These are phyloP conservation scores for Catostylus mosaicus DNA, from an alignment of 30 jellyfish, hydroid and myxozoan genomes.

Conservation along the genomic window DNA sequence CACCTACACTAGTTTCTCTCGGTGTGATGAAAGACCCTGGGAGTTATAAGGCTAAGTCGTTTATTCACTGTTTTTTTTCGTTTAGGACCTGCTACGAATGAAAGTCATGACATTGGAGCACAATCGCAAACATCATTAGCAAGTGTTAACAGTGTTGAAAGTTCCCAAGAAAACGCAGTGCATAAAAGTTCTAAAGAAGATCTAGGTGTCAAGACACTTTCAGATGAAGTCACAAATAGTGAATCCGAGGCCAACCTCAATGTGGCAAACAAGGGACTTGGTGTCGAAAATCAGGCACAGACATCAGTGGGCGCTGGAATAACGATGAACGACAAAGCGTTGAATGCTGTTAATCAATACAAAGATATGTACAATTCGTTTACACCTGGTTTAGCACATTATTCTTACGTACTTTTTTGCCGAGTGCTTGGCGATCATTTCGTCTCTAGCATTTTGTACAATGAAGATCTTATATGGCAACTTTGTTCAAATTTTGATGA, in stretches of 20 bases:
- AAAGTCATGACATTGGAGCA: not conserved
- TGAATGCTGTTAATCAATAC: constrained; percentile 1
- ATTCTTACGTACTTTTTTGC: constrained; percentile 89
- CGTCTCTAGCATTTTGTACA: constrained; percentile 78
- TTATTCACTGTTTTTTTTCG: not conserved
- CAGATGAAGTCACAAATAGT: too few species aligned
- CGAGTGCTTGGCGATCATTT: constrained; percentile 82
- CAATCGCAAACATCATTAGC: not conserved
- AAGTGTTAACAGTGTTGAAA: not conserved
- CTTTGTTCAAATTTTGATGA: constrained; percentile 84
- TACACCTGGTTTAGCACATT: constrained; percentile 84
- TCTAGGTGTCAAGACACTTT: too few species aligned
- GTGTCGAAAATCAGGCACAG: not conserved
- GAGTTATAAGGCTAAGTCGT: too few species aligned
- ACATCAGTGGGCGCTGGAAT: not conserved
- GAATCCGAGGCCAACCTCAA: not conserved
- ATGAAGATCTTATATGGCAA: constrained; percentile 89
- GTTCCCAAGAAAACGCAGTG: not conserved
- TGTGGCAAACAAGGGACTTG: not conserved
- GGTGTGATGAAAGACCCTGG: too few species aligned
- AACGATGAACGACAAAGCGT: not conserved
- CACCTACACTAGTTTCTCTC: too few species aligned
- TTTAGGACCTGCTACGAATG: not conserved
- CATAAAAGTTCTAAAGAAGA: too few species aligned
- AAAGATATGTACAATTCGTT: constrained; percentile 74